Evolutionary conservation across 2,797 vertebrate species (phyloP), one percentile per base, ranked within the genome.

Genomic region (Helicolenus hilgendorfi): DNA sequence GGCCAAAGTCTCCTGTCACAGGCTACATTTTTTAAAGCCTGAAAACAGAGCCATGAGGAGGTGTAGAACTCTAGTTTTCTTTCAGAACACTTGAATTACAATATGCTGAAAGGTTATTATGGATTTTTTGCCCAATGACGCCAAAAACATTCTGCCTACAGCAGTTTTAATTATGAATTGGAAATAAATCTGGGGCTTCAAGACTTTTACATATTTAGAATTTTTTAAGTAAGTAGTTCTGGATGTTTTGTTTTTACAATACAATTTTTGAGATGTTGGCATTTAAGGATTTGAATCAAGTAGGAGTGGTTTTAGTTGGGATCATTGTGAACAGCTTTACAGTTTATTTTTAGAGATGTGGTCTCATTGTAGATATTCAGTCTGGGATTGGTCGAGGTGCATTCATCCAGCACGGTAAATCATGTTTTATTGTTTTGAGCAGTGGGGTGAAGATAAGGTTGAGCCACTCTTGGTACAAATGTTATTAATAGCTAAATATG

Each of bases 401-500:
- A 67, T 69, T 86, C 15, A 86, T 60, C 65, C 18, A 67, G 62
- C 14, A 36, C 15, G 4, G 33, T 53, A 59, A 83, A 83, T 60
- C 64, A 63, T 20, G 11, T 53, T 76, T 72, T 5, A 69, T 74
- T 88, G 62, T 78, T 88, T 83, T 75, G 15, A 77, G 77, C 6
- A 72, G n/a, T 18, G 29, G 18, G 53, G 33, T 79, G 31, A 81
- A 55, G 49, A 86, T 86, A 49, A 81, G 69, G 41, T 74, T 84
- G 27, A 83, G 71, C 60, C 64, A 31, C 14, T 84, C 41, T 75
- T 81, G 59, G 49, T 53, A 82, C 81, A 81, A 81, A 91, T 83
- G 79, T 81, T 81, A 78, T 80, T 81, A 78, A 89, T 72, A 81
- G 71, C 65, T 76, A 55, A 85, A 89, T 75, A 87, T 85, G 27